Conservation (phyloP, 2,888 invertebrate species). For the Aspidiotus rigidus region DNA sequence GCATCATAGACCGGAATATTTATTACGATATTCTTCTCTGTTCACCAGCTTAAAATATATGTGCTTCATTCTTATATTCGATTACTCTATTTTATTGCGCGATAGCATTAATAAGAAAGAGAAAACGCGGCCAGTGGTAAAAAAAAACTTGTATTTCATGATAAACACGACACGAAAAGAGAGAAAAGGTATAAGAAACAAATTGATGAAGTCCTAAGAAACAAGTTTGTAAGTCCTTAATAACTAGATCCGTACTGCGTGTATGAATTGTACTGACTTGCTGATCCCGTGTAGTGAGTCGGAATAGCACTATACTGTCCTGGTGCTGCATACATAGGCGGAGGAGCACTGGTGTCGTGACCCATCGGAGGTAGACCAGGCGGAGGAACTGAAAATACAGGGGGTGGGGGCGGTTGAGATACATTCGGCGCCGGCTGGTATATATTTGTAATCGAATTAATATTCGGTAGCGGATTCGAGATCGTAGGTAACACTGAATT, state of each 20-base stretch:
- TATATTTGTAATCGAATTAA: constrained; percentile 8
- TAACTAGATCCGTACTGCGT: constrained; percentile 4
- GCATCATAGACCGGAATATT: too few relatives aligned
- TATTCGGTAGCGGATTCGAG: constrained; percentile 24
- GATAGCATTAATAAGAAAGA: too few relatives aligned
- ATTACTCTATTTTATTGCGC: too few relatives aligned
- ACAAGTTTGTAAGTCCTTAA: neutral
- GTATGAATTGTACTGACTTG: neutral
- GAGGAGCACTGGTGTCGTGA: neutral
- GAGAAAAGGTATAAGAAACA: too few relatives aligned
- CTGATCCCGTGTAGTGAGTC: neutral
- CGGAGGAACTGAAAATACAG: constrained; percentile 23
- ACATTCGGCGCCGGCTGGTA: constrained; percentile 17
- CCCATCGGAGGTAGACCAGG: constrained; percentile 17
- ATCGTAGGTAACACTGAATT: constrained; percentile 30
- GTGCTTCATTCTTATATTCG: too few relatives aligned
- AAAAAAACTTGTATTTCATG: too few relatives aligned
- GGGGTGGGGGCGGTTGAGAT: constrained; percentile 30
- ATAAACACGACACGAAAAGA: too few relatives aligned
- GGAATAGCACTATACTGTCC: constrained; percentile 1
- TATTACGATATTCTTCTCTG: too few relatives aligned
- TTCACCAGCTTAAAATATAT: too few relatives aligned
- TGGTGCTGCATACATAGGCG: neutral
- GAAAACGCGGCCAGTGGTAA: too few relatives aligned
- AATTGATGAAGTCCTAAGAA: neutral